Percentiles rank a stretch among this genome's conserved stretches.
phyloP scores from a whole-genome alignment of 1,140 invertebrate genomes.

The Drosophila elegans region DNA sequence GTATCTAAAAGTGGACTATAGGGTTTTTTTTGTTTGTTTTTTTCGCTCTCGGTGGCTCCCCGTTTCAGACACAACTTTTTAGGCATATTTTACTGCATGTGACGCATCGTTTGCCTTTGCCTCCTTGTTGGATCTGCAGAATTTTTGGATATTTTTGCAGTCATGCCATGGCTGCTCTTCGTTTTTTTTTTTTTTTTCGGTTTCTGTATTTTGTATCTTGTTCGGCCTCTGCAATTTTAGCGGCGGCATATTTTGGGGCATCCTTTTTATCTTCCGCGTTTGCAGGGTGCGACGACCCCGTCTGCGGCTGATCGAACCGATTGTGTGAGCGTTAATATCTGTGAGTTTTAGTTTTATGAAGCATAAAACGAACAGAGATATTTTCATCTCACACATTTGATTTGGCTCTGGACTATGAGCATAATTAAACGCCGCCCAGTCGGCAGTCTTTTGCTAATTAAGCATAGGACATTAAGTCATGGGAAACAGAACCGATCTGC shows the following conservation, averaged over 20 bases:
- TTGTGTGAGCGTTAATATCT: constrained; percentile 38
- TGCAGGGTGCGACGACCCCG: constrained; percentile 66
- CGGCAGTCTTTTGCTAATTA: constrained; percentile 78
- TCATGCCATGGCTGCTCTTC: constrained; percentile 28
- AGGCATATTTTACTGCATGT: constrained; percentile 72
- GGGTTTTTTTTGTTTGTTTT: not conserved
- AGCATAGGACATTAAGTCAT: constrained; percentile 76
- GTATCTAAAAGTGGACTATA: no score
- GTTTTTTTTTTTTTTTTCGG: constrained; percentile 26
- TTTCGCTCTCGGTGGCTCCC: constrained; percentile 5
- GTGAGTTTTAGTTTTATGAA: constrained; percentile 3
- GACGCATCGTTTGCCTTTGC: constrained; percentile 60
- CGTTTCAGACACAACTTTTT: constrained; percentile 50
- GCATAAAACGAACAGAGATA: constrained; percentile 50
- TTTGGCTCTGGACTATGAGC: constrained; percentile 51
- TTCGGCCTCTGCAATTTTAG: constrained; percentile 62
- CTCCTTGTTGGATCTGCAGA: constrained; percentile 59
- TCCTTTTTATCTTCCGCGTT: constrained; percentile 83
- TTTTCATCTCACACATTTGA: constrained; percentile 68
- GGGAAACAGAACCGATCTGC: constrained; percentile 60
- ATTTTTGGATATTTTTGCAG: constrained; percentile 77
- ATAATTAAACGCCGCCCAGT: constrained; percentile 68
- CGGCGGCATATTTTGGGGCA: constrained; percentile 74
- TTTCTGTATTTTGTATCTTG: constrained; percentile 31
- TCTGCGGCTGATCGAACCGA: constrained; percentile 54